These are phyloP conservation scores for Drosophila rufa DNA, from an alignment of 1,140 invertebrate species.

Conservation along the genomic window DNA sequence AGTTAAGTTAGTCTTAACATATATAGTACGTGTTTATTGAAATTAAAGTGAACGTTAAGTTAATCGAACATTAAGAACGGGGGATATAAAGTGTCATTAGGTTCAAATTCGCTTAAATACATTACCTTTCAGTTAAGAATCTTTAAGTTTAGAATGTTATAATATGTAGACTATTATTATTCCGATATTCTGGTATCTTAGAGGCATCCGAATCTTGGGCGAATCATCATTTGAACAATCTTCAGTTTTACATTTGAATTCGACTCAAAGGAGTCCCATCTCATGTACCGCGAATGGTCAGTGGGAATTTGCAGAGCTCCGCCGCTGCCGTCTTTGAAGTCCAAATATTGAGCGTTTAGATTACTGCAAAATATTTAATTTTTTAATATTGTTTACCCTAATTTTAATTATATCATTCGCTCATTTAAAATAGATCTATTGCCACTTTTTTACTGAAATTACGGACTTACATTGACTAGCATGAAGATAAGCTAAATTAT, in stretches of 20 bases:
- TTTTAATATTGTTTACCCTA: neutral
- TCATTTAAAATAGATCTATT: neutral
- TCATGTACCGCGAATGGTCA: neutral
- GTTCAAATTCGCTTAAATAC: too few species aligned
- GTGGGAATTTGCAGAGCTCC: neutral
- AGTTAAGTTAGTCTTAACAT: too few species aligned
- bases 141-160: too few species aligned
- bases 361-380: constrained; percentile 2
- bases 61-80: too few species aligned
- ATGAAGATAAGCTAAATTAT: too few species aligned
- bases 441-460: neutral
- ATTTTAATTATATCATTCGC: neutral
- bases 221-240: constrained; percentile 34
- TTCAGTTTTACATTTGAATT: neutral
- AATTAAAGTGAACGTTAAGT: too few species aligned
- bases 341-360: constrained; percentile 25
- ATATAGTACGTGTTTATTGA: too few species aligned
- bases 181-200: neutral
- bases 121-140: too few species aligned
- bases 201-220: constrained; percentile 12
- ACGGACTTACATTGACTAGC: neutral
- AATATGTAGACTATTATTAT: neutral
- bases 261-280: neutral
- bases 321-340: neutral
- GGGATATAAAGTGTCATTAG: too few species aligned